Evolutionary conservation across 2,888 invertebrate species (phyloP).

Genomic region (Drosophila demipolita): DNA sequence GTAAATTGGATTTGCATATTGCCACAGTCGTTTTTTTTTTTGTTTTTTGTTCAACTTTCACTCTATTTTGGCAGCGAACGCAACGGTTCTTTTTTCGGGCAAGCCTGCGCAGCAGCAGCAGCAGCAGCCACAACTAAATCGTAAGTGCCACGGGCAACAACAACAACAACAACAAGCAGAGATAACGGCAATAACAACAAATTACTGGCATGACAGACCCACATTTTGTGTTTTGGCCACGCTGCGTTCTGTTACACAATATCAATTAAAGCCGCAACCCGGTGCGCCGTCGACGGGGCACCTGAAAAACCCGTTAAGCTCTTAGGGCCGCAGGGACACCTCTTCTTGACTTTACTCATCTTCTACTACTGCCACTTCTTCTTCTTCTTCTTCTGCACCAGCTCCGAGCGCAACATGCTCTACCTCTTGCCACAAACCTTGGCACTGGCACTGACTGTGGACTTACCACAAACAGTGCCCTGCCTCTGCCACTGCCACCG

Average conservation of each 20-base stretch:
- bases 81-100: conserved; percentile 70
- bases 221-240: conserved; percentile 63
- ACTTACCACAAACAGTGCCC: conserved; percentile 11
- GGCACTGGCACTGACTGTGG: conserved; percentile 38
- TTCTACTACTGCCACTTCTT: neutral
- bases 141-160: conserved; percentile 47
- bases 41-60: conserved; percentile 67
- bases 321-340: conserved; percentile 59
- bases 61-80: conserved; percentile 73
- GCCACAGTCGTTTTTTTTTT: conserved; percentile 32
- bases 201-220: conserved; percentile 66
- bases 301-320: conserved; percentile 77
- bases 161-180: conserved; percentile 6
- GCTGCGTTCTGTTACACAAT: conserved; percentile 80
- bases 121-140: conserved; percentile 9
- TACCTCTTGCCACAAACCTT: conserved; percentile 62
- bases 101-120: conserved; percentile 30
- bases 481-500: conserved; percentile 3
- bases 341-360: neutral
- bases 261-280: conserved; percentile 63
- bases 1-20: conserved; percentile 71
- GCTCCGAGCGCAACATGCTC: conserved; percentile 62
- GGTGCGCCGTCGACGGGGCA: conserved; percentile 31
- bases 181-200: conserved; percentile 45
- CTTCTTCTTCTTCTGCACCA: neutral